Evolutionary conservation across 2,797 vertebrate species (phyloP).

Genomic region (Jordanella pulchra): DNA sequence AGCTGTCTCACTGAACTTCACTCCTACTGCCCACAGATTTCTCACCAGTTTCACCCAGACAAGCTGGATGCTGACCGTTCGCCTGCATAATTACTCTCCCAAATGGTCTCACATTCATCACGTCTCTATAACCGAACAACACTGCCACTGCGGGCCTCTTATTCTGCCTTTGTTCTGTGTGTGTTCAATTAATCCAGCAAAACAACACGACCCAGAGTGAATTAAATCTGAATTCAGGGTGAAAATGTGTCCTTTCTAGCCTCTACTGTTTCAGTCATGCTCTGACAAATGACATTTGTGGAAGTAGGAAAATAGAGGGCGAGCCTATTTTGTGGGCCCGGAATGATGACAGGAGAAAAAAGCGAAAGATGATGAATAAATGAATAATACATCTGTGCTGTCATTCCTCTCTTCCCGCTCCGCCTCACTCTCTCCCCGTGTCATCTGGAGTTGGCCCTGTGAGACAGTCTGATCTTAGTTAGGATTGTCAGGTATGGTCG

Average conservation of each 20-base stretch:
- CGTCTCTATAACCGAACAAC: conserved; percentile 17
- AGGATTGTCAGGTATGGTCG: conserved; percentile 65
- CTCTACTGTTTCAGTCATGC: conserved; percentile 50
- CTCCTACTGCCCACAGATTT: conserved; percentile 25
- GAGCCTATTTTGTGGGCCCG: conserved; percentile 31
- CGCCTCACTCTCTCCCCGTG: conserved; percentile 55
- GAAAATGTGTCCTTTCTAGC: conserved; percentile 46
- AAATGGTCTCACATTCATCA: neutral
- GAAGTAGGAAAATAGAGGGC: conserved; percentile 53
- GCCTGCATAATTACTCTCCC: conserved; percentile 14
- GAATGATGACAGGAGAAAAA: conserved; percentile 62
- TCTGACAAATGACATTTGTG: conserved; percentile 67
- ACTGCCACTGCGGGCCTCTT: conserved; percentile 8
- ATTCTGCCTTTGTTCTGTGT: conserved; percentile 2
- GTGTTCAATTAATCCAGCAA: conserved; percentile 20
- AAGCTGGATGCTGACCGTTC: conserved; percentile 3
- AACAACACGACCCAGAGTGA: conserved; percentile 21
- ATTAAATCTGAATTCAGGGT: conserved; percentile 52
- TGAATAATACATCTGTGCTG: conserved; percentile 77
- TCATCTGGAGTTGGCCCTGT: conserved; percentile 47
- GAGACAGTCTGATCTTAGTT: conserved; percentile 59
- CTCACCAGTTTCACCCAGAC: conserved; percentile 13
- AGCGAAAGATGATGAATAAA: conserved; percentile 67
- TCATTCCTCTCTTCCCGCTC: conserved; percentile 62
- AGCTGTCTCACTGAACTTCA: conserved; percentile 26